Percentiles rank a stretch among this genome's conserved stretches.
Evolutionary conservation across 2,113 vertebrate species (phyloP).

Genomic region (Melanocharis versteri): DNA sequence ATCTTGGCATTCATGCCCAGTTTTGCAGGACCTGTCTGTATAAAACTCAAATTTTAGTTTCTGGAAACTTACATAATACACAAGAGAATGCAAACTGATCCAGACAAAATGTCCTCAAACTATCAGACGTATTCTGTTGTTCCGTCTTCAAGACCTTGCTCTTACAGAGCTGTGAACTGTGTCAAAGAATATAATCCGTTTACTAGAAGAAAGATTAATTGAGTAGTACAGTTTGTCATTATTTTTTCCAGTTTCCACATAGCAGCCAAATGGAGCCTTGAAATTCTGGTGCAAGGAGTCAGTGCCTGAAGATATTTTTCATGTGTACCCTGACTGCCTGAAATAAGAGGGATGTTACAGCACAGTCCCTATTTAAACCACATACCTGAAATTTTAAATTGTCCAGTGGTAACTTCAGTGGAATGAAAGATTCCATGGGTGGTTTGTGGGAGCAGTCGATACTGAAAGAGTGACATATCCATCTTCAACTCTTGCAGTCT

Average conservation of each 20-base stretch:
- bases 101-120: background rate
- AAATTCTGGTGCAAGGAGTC: background rate
- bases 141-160: constrained; percentile 9
- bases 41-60: background rate
- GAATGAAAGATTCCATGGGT: background rate
- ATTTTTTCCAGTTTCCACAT: background rate
- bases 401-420: background rate
- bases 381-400: background rate
- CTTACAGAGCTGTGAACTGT: background rate
- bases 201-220: constrained; percentile 4
- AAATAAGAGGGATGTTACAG: background rate
- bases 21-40: background rate
- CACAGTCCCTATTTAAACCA: background rate
- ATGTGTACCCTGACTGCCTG: background rate
- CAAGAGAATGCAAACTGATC: background rate
- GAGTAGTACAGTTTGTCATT: constrained; percentile 17
- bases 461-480: background rate
- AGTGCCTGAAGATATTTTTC: background rate
- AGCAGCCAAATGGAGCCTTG: background rate
- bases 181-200: background rate
- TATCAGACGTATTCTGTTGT: constrained; percentile 5
- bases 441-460: background rate
- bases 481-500: background rate
- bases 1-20: background rate
- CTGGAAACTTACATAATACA: background rate